Evolutionary conservation across 2,113 vertebrate species (phyloP), one percentile per base, ranked within the genome.

Genomic region (Gnathonemus echidnorhynchus): DNA sequence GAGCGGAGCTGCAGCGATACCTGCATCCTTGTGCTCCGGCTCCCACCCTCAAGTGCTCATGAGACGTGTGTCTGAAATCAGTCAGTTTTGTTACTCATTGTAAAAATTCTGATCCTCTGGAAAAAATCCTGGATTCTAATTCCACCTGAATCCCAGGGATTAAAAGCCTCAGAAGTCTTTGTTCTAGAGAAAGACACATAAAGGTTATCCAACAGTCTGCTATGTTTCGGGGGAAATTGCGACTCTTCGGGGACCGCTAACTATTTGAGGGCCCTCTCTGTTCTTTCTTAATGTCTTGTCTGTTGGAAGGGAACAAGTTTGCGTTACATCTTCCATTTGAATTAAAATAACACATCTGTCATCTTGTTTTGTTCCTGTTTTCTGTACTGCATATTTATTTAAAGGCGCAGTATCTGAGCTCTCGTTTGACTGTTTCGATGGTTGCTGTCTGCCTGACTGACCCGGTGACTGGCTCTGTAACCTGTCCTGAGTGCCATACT

Each of bases 371-470:
- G 49, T 46, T 85, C 89, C 39, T n/a, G 21, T 89, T 84, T 46
- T 39, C 89, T 52, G 19, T 56, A 27, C 77, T 15, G 13, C 80
- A 48, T 62, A 31, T 45, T 58, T 50, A 19, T 85, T 42, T 35
- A 62, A 39, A 83, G 52, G 27, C 31, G 74, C 15, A 56, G 86
- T n/a, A 83, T 58, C 42, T 45, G 24, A 31, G 8, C 50, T 58
- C 35, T 24, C 13, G 6, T 49, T 24, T 89, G 21, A 49, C 89
- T 89, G 77, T 89, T 56, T 6, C 24, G 88, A 15, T 58, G 21
- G 27, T 58, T 50, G 89, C 89, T 85, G 77, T 39, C 77, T 85
- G 77, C 77, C 89, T 85, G 77, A 84, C 88, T 84, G 88, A 83
- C 52, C 50, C 35, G 2, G 21, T 86, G 53, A 87, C 31, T 35